phyloP scores from a whole-genome alignment of 2,888 invertebrate species.

The Lochmaea crataegi region DNA sequence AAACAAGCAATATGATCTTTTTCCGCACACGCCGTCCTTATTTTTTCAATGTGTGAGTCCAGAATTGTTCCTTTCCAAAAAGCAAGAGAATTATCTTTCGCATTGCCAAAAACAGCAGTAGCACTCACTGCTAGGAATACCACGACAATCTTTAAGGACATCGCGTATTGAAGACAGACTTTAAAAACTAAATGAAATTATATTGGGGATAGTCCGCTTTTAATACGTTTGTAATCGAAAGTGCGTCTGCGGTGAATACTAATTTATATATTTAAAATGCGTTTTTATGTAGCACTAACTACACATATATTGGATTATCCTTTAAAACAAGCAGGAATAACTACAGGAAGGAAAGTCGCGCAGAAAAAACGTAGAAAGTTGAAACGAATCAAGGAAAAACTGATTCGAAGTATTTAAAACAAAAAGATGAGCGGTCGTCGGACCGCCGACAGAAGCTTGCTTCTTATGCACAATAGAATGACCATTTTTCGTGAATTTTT shows the following conservation, averaged over 20 bases:
- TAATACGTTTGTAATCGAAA: slow-evolving; percentile 47
- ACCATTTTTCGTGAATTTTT: too few relatives aligned
- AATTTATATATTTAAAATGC: slow-evolving; percentile 21
- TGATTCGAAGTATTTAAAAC: too few relatives aligned
- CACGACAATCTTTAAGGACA: slow-evolving; percentile 39
- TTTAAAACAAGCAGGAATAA: neutral
- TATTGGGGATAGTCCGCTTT: slow-evolving; percentile 37
- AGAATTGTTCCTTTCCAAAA: slow-evolving; percentile 80
- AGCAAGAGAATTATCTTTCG: slow-evolving; percentile 67
- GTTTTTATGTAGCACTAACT: neutral
- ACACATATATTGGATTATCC: neutral
- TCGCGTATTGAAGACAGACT: slow-evolving; percentile 43
- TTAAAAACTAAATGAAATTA: slow-evolving; percentile 40
- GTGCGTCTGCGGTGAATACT: slow-evolving; percentile 39
- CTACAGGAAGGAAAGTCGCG: neutral
- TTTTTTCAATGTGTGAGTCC: slow-evolving; percentile 76
- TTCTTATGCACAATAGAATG: too few relatives aligned
- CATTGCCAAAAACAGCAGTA: slow-evolving; percentile 2
- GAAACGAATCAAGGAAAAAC: too few relatives aligned
- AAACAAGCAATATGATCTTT: slow-evolving; percentile 85
- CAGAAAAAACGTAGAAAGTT: too few relatives aligned
- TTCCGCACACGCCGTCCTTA: slow-evolving; percentile 79
- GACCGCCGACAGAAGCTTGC: too few relatives aligned
- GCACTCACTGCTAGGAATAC: slow-evolving; percentile 32
- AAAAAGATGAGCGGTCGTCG: too few relatives aligned